Evolutionary conservation across 2,888 invertebrate species (phyloP).

Genomic region (Lithophane leautieri): DNA sequence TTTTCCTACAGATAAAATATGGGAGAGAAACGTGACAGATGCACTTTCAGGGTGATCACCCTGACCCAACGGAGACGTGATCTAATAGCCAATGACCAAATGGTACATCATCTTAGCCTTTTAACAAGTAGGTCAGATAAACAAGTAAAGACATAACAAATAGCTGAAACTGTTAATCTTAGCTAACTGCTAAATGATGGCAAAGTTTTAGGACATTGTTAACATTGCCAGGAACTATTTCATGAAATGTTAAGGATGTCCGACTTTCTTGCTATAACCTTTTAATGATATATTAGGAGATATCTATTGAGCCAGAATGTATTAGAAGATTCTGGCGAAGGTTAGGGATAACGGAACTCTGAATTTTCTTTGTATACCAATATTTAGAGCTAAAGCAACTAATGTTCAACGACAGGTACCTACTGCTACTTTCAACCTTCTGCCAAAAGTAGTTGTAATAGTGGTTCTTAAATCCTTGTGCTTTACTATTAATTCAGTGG

Average conservation of each 20-base stretch:
- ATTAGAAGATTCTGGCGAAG: neutral
- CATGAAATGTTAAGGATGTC: neutral
- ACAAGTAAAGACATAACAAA: neutral
- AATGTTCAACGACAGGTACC: no score
- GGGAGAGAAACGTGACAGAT: constrained; percentile 46
- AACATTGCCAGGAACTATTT: no score
- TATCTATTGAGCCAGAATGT: neutral
- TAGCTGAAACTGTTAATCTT: neutral
- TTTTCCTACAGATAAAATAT: constrained; percentile 48
- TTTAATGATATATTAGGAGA: neutral
- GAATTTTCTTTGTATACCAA: no score
- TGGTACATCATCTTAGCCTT: constrained; percentile 34
- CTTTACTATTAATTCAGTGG: no score
- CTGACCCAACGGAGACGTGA: constrained; percentile 53
- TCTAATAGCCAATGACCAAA: constrained; percentile 46
- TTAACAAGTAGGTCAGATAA: neutral
- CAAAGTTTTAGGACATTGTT: neutral
- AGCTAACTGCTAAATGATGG: neutral
- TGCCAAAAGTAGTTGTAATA: no score
- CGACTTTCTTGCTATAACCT: no score
- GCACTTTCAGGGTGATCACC: constrained; percentile 51
- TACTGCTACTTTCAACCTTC: no score
- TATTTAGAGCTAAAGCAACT: no score
- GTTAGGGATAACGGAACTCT: neutral
- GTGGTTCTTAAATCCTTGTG: no score